Evolutionary conservation across 2,113 vertebrate genomes (phyloP), one percentile per base, ranked within the genome.

Genomic region (Gracilinanus agilis): DNA sequence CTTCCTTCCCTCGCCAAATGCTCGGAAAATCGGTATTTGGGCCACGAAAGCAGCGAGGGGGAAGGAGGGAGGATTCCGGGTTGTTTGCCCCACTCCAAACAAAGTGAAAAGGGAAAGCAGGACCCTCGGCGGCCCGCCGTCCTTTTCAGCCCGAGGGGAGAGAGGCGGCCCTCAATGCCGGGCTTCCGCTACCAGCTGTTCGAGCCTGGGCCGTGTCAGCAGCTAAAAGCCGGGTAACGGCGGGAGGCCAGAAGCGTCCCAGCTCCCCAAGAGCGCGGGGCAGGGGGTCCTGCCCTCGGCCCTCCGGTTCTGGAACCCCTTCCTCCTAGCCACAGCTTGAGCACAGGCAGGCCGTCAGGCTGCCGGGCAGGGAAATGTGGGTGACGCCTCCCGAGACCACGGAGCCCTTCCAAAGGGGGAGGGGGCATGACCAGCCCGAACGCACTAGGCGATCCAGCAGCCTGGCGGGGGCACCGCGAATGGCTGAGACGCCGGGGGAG

Each of bases 401-500:
- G 29, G 12, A 2, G 7, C 29, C 61, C 13, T n/a, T 75, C 5
- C 6, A 75, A 67, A 19, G n/a, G 67, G 67, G 19, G n/a, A 13
- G 16, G 56, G 25, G 67, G 40, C n/a, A 21, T 21, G 40, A 40
- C 19, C 34, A 40, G 67, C 6, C 16, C n/a, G 67, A 19, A 83
- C n/a, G n/a, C 67, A 40, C 6, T 21, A 83, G 67, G 2, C n/a
- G 21, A 21, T 40, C 16, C 34, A 40, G 6, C n/a, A 40, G 9
- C n/a, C n/a, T n/a, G 61, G 61, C 16, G 11, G 27, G 1, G 44
- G 24, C 75, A n/a, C 0, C 49, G 24, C 16, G 49, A 58, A 24
- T 13, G 55, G n/a, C 6, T 0, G n/a, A 1, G 44, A 11, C 4
- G 4, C 3, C 9, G 2, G n/a, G 12, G 53, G 90, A 24, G 27